Conservation (phyloP, 2,797 vertebrate species). For the Macroramphosus scolopax region DNA sequence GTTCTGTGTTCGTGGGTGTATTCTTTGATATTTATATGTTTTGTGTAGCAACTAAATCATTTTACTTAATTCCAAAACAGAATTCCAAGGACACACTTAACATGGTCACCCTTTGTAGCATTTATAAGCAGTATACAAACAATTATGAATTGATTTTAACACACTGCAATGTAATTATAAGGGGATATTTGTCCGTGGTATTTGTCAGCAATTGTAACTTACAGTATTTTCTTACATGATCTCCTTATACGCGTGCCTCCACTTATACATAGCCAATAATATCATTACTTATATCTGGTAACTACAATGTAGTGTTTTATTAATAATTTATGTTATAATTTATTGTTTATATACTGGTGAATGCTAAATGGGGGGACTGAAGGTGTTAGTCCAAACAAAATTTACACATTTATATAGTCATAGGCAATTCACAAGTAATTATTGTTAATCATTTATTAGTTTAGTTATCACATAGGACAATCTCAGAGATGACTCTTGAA, state of each 20-base stretch:
- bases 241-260: too few relatives aligned
- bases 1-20: conserved; percentile 5
- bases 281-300: too few relatives aligned
- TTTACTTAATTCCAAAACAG: conserved; percentile 35
- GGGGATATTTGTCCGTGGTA: neutral
- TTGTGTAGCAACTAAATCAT: conserved; percentile 10
- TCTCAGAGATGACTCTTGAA: too few relatives aligned
- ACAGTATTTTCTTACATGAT: too few relatives aligned
- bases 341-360: too few relatives aligned
- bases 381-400: conserved; percentile 24
- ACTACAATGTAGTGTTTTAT: too few relatives aligned
- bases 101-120: neutral
- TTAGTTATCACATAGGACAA: too few relatives aligned
- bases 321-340: too few relatives aligned
- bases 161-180: neutral
- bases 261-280: too few relatives aligned
- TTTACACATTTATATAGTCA: conserved; percentile 10
- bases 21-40: conserved; percentile 3
- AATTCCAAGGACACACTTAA: conserved; percentile 42
- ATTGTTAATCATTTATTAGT: neutral
- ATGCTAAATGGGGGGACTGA: neutral
- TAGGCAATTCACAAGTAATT: neutral
- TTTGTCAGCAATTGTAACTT: neutral
- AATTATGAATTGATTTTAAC: neutral
- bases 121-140: neutral